Percentiles rank a stretch among this genome's conserved stretches.
Evolutionary conservation across 2,797 vertebrate genomes (phyloP).

Genomic region (Hypotaenidia philippensis): DNA sequence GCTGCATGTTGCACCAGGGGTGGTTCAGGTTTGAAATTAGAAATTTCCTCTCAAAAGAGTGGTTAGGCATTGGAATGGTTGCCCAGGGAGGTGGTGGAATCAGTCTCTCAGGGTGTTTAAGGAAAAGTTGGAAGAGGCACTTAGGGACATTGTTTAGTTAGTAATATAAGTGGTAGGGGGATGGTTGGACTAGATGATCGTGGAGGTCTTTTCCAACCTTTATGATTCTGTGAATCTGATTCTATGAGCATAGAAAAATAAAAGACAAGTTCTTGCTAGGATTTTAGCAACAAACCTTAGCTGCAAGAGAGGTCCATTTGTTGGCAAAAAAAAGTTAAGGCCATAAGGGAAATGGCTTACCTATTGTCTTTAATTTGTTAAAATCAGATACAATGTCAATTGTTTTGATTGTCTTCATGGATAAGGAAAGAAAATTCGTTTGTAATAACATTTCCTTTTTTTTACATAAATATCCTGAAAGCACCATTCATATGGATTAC

Average conservation of each 20-base stretch:
- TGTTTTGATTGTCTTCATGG: not conserved
- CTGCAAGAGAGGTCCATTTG: not conserved
- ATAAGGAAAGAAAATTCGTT: not conserved
- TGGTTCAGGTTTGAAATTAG: too few species aligned
- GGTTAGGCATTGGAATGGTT: too few species aligned
- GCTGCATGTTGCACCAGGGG: too few species aligned
- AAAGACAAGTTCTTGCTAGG: not conserved
- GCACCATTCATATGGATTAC: constrained; percentile 18
- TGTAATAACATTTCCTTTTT: not conserved
- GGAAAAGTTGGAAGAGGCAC: too few species aligned
- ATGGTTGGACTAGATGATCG: too few species aligned
- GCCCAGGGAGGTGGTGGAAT: too few species aligned
- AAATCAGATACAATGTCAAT: not conserved
- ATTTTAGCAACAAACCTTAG: not conserved
- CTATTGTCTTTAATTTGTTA: not conserved
- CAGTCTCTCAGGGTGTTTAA: too few species aligned
- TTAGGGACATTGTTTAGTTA: too few species aligned
- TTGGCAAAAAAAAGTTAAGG: not conserved
- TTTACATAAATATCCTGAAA: not conserved
- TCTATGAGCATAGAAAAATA: not conserved
- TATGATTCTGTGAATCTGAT: too few species aligned
- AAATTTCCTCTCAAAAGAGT: too few species aligned
- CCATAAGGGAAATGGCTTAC: not conserved
- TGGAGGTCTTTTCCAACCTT: too few species aligned
- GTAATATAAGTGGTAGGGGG: too few species aligned